Evolutionary conservation across 2,797 vertebrate genomes (phyloP).

Genomic region (Danio aesculapii): DNA sequence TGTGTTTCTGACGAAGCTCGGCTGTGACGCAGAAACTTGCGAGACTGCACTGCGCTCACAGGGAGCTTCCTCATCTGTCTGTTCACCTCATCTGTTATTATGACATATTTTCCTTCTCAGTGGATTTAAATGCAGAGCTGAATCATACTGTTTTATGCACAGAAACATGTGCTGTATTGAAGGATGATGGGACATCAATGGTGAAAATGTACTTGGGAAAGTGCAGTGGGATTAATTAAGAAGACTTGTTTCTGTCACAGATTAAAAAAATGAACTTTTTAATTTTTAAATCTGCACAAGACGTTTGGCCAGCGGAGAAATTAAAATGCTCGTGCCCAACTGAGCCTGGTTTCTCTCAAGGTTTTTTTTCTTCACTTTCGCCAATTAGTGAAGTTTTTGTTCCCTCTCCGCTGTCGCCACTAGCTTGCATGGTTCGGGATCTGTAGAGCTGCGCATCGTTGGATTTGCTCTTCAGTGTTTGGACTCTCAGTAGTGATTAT

Average conservation of each 20-base stretch:
- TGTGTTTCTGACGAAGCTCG: not conserved
- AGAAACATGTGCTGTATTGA: not conserved
- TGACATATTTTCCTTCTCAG: not conserved
- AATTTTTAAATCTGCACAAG: too few relatives aligned
- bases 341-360: too few relatives aligned
- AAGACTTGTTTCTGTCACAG: too few relatives aligned
- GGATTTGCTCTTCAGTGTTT: too few relatives aligned
- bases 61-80: not conserved
- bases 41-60: not conserved
- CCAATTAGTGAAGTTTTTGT: too few relatives aligned
- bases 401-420: too few relatives aligned
- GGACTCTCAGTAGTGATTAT: too few relatives aligned
- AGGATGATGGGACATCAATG: not conserved
- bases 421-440: too few relatives aligned
- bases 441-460: too few relatives aligned
- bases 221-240: not conserved
- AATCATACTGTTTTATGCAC: not conserved
- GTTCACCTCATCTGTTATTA: not conserved
- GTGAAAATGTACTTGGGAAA: not conserved
- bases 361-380: too few relatives aligned
- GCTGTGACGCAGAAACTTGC: constrained; percentile 16
- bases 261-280: not conserved
- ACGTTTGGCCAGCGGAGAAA: too few relatives aligned
- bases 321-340: too few relatives aligned
- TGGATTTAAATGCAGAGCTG: not conserved